Percentiles rank a stretch among this genome's conserved stretches.
Conservation (phyloP, 2,888 invertebrate genomes). For the Papilio gigon region DNA sequence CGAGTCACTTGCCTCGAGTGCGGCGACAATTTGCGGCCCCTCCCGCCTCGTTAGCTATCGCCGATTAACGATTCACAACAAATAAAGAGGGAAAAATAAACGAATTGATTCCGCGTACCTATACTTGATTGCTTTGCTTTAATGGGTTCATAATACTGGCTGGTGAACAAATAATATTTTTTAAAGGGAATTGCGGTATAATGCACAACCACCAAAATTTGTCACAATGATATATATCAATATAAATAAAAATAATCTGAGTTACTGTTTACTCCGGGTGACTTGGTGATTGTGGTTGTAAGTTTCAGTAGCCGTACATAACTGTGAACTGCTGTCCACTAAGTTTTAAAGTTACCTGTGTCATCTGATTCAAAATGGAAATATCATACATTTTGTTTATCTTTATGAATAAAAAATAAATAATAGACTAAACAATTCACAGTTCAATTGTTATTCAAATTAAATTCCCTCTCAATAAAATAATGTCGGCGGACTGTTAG, state of each 20-base stretch:
- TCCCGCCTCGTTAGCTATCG: conserved; percentile 54
- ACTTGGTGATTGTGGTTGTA: not conserved
- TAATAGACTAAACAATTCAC: not conserved
- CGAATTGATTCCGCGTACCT: conserved; percentile 3
- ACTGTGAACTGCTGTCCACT: not conserved
- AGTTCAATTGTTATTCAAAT: conserved; percentile 16
- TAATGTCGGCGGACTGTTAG: conserved; percentile 17
- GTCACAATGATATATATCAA: not conserved
- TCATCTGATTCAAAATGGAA: not conserved
- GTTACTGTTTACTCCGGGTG: not conserved
- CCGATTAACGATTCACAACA: conserved; percentile 45
- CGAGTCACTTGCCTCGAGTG: conserved; percentile 55
- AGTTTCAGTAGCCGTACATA: not conserved
- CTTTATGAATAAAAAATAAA: not conserved
- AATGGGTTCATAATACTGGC: conserved; percentile 1
- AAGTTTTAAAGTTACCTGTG: not conserved
- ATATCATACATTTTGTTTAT: not conserved
- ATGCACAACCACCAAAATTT: not conserved
- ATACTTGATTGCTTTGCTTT: not conserved
- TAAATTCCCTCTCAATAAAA: conserved; percentile 24
- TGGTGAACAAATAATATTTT: not conserved
- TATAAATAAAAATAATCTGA: too few relatives aligned
- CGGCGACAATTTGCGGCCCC: conserved; percentile 61
- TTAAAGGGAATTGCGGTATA: not conserved
- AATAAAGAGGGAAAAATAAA: conserved; percentile 31